A percentile compares a stretch with the other conserved stretches of the same genome.
Conservation (phyloP, 1,140 invertebrate genomes). For the Bombus picipes region DNA sequence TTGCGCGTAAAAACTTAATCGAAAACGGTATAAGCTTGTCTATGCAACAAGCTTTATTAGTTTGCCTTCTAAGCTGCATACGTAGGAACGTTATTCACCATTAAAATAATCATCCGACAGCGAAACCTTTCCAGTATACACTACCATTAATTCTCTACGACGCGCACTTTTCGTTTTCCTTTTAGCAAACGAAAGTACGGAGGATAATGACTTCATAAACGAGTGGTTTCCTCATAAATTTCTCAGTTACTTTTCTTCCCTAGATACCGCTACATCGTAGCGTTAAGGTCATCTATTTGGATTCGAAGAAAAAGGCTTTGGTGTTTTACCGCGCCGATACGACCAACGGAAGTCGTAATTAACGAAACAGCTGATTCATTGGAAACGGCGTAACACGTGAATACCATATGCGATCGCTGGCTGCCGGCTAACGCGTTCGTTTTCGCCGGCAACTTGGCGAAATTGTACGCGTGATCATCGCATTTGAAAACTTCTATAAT, state of each 20-base stretch:
- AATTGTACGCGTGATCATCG: no score
- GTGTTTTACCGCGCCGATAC: no score
- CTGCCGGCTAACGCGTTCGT: no score
- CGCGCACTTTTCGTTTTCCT: neutral
- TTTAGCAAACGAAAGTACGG: constrained; percentile 1
- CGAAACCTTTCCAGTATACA: neutral
- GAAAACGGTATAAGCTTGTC: neutral
- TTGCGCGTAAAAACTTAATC: neutral
- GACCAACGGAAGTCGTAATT: neutral
- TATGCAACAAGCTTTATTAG: neutral
- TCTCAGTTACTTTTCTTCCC: neutral
- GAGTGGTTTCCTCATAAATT: neutral
- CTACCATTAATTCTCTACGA: neutral
- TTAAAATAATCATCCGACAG: neutral
- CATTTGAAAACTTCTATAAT: no score
- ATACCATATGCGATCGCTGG: no score
- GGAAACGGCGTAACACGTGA: no score
- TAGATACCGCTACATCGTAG: neutral
- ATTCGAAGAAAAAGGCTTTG: neutral
- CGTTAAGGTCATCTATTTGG: neutral
- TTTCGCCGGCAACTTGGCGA: no score
- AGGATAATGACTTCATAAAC: neutral
- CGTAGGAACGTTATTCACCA: neutral
- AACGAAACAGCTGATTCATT: neutral
- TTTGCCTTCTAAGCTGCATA: neutral